Evolutionary conservation across 2,888 invertebrate genomes (phyloP), one percentile per base, ranked within the genome.

Genomic region (Stegana nigrithorax): DNA sequence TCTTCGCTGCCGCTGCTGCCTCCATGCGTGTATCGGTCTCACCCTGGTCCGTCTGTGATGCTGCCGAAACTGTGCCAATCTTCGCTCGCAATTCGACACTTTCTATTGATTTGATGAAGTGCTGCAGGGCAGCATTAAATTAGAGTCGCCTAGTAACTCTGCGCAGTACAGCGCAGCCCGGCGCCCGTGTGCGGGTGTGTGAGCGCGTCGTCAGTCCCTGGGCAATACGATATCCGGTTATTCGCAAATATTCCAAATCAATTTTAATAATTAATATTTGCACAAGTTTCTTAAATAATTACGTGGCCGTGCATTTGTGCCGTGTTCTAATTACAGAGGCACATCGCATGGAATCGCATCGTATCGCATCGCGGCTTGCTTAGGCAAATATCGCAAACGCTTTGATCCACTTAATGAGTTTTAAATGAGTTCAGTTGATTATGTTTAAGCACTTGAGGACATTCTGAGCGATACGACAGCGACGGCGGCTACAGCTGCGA

Each of bases 61-160:
- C 36, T 36, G 10, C 10, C 5, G 10, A 10, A 36, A 36, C 10
- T 10, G 10, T 36, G 36, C 12, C 36, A n/a, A 36, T 36, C 10
- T 36, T 36, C 36, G 14, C 36, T n/a, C 4, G 14, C 36, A 36
- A 10, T n/a, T 10, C 4, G 4, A 36, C 36, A 8, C 23, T 8
- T 2, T 21, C 45, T 21, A 25, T 32, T 32, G 53, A 29, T 53
- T 53, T 53, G 32, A 53, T 53, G 53, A 53, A 21, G 7, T 14
- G 53, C 53, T 53, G 32, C 21, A 53, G 53, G 53, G 53, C 32
- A 53, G 32, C 53, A 53, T 32, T 53, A 53, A 53, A 53, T 53
- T 53, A 53, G 32, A 32, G 32, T 53, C 21, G 12, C 23, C 29
- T 6, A 29, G 29, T 29, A 29, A 6, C 14, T 36, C 2, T 36